Base-by-base conservation (phyloP, 2,888 invertebrate species). In the Callinectes sapidus region DNA sequence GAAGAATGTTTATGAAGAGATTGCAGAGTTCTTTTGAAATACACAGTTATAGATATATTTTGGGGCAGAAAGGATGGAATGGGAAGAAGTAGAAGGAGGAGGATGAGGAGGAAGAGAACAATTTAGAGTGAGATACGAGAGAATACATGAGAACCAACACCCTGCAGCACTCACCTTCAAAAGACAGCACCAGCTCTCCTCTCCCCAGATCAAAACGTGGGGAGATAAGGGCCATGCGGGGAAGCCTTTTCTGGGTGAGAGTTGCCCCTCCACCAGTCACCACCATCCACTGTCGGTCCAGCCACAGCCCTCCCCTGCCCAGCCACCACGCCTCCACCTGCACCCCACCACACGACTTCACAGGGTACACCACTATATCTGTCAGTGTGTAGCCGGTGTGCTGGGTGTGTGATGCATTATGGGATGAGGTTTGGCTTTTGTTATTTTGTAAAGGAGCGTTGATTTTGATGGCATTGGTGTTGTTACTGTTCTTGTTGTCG, bases 241-340 rank as follows among this genome's bases (percentile, higher is more conserved):
- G 96, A 95, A 97, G 97, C 93, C 97, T 97, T 96, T 99, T 99
- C 96, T 99, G 99, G 2, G 98, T 98, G 91, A 99, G 96, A 93
- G 98, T 97, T 94, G 97, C 97, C 28, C 98, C 98, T 95, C 97
- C 96, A 14, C 97, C 97, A 95, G 97, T 97, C 13, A 98, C 97
- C 94, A 99, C 97, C 98, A 99, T 98, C 98, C 99, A 99, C 95
- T 97, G 97, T 95, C 99, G 97, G 96, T 99, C 99, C 95, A 97
- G 98, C 95, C 97, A 96, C 61, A 99, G 96, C 0, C 99, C 99
- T 95, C 97, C 97, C 0, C 96, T 95, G 18, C 97, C 97, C 91
- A 99, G 96, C 93, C 96, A 96, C 98, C 99, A 99, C 13, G 96
- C 95, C 23, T 95, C 95, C 48, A 98, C 96, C 96, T 97, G 97